Base-by-base conservation (phyloP, 2,888 invertebrate species). In the Hypomecis atomaria region DNA sequence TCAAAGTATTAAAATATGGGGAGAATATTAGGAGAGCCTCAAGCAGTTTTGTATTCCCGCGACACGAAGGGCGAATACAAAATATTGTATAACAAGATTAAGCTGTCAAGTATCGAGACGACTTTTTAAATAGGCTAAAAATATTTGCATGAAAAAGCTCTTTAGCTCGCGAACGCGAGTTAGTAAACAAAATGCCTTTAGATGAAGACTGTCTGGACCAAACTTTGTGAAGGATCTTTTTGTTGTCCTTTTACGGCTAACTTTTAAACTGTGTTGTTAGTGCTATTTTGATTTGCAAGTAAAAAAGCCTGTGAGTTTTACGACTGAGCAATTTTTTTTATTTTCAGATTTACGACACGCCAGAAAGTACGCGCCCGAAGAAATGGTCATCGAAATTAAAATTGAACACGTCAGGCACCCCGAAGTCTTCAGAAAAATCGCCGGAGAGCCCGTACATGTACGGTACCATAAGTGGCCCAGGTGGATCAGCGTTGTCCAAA, bases 371-470 rank as follows among this genome's bases (percentile, higher is more conserved):
- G 70, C 93, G 94, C 71, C 89, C 93, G 68, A 95, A 95, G 87
- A 95, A 95, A 92, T 95, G 95, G 95, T 95, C 95, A 86, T 95
- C 95, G 70, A 94, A 95, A 80, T 88, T 95, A 81, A 95, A 95
- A 78, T 84, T 95, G 67, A 94, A 94, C 66, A 87, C 89, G 58
- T 88, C 91, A 70, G 91, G 90, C 73, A 90, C 89, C 72, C 82
- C 85, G 52, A 92, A 89, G 72, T 87, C 90, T 67, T 88, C 91
- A 66, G 92, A 92, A 62, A 92, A 88, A 69, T 91, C 91, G 71
- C 90, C 92, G 64, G 91, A 91, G 67, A 90, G 88, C 69, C 88
- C 91, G 65, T 90, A 89, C 66, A 85, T 92, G 87, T 93, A 92
- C 77, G 93, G 93, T 49, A 92, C 92, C 36, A 87, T 92, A 71